A percentile compares a stretch with the other conserved stretches of the same genome.
phyloP scores from a whole-genome alignment of 2,888 invertebrate genomes.

The Xestia xanthographa region DNA sequence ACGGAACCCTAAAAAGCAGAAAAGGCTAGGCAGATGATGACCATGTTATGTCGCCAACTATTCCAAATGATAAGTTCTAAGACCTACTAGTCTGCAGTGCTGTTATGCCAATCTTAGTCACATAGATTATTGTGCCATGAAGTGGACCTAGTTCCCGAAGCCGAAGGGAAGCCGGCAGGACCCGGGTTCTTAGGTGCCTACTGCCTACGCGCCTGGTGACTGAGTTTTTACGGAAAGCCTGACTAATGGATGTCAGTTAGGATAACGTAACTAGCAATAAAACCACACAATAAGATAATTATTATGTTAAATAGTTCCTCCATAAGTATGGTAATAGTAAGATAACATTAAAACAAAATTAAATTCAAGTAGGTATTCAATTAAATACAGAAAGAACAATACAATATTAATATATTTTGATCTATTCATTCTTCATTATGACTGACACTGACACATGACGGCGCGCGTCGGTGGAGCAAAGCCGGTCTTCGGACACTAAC shows the following conservation, averaged over 20 bases:
- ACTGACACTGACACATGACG: not conserved
- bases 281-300: conserved; percentile 24
- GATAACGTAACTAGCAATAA: conserved; percentile 2
- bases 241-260: not conserved
- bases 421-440: not conserved
- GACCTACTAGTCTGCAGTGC: not conserved
- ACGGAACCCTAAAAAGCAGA: no score
- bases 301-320: not conserved
- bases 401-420: not conserved
- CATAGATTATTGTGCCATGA: not conserved
- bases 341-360: not conserved
- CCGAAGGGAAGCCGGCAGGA: no score
- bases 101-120: not conserved
- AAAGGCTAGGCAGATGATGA: not conserved
- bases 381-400: conserved; percentile 29
- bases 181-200: no score
- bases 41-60: not conserved
- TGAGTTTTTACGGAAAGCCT: not conserved
- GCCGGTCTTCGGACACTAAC: not conserved
- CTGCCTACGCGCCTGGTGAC: not conserved
- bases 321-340: not conserved
- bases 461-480: not conserved
- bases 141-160: no score
- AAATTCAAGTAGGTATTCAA: conserved; percentile 17
- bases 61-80: not conserved